Conservation (phyloP, 2,888 invertebrate genomes). For the Amorpha juglandis region DNA sequence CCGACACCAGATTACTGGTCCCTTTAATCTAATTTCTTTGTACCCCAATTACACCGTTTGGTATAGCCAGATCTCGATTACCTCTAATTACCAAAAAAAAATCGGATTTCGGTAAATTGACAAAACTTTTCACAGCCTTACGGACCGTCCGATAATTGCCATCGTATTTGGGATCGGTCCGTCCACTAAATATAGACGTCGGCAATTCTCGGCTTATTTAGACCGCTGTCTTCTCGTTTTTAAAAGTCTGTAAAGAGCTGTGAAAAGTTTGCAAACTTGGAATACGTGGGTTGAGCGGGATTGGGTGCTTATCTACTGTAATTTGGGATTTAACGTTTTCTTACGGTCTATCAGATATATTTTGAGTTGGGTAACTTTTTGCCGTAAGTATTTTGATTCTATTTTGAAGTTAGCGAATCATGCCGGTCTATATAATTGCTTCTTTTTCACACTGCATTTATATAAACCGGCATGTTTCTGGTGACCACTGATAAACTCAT, state of each 20-base stretch:
- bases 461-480: no score
- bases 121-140: constrained; percentile 30
- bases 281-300: constrained; percentile 16
- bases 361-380: not conserved
- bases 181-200: constrained; percentile 41
- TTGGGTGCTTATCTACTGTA: not conserved
- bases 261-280: constrained; percentile 41
- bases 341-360: not conserved
- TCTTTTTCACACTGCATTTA: no score
- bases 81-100: constrained; percentile 25
- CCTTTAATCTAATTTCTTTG: not conserved
- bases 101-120: constrained; percentile 28
- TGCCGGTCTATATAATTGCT: no score
- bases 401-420: no score
- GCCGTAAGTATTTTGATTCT: not conserved
- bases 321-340: constrained; percentile 7
- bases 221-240: constrained; percentile 40
- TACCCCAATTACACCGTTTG: constrained; percentile 17
- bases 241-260: constrained; percentile 42
- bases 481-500: no score
- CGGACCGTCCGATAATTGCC: constrained; percentile 42
- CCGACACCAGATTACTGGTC: not conserved
- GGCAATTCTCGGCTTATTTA: constrained; percentile 50
- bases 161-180: constrained; percentile 37
- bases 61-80: constrained; percentile 9